A percentile compares a stretch with the other conserved stretches of the same genome.
These are phyloP conservation scores for Parambassis ranga DNA, from an alignment of 2,797 vertebrate species.

Conservation along the genomic window DNA sequence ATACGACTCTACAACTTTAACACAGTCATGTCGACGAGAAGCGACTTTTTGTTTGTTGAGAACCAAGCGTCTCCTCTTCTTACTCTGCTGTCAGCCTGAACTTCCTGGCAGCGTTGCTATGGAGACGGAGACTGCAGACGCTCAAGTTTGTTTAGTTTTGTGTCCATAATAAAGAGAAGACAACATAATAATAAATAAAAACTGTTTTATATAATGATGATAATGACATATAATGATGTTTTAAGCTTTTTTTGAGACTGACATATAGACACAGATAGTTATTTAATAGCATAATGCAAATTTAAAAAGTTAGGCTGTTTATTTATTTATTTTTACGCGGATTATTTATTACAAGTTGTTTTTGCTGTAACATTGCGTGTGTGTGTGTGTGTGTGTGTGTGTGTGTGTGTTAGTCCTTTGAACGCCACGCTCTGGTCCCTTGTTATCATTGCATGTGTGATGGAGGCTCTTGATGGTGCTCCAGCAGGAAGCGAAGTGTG, in stretches of 20 bases:
- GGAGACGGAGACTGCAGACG: conserved; percentile 17
- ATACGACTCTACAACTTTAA: background rate
- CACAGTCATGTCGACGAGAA: background rate
- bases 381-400: background rate
- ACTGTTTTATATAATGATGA: too few relatives aligned
- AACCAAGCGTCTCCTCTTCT: background rate
- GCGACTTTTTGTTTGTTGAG: background rate
- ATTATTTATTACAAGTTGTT: too few relatives aligned
- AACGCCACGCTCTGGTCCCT: conserved; percentile 2
- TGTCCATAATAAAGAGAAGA: background rate
- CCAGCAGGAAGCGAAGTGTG: conserved; percentile 41
- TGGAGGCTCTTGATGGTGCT: conserved; percentile 47
- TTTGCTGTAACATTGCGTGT: background rate
- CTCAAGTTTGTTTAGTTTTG: background rate
- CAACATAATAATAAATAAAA: background rate
- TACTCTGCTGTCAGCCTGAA: background rate
- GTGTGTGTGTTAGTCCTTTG: background rate
- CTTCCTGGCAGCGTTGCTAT: conserved; percentile 53
- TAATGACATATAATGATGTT: too few relatives aligned
- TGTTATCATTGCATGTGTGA: conserved; percentile 10
- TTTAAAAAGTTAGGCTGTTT: too few relatives aligned
- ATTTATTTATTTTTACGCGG: too few relatives aligned
- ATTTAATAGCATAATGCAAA: too few relatives aligned
- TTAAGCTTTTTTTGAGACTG: too few relatives aligned
- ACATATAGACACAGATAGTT: too few relatives aligned